phyloP scores from a whole-genome alignment of 2,888 invertebrate species.

The Mesorhabditis belari region DNA sequence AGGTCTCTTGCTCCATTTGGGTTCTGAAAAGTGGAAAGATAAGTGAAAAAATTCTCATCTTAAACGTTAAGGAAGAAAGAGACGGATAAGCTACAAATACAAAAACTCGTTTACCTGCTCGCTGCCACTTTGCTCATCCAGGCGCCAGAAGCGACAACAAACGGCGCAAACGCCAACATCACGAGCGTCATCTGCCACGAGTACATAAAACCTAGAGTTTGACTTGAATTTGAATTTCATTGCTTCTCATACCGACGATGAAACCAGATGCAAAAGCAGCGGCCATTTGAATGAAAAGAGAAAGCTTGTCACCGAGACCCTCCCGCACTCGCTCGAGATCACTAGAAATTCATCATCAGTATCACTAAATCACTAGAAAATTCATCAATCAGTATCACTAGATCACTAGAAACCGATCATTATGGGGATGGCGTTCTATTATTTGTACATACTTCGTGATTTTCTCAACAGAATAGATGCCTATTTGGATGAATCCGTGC shows the following conservation, averaged over 20 bases:
- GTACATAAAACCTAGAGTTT: not conserved
- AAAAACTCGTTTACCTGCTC: conserved; percentile 8
- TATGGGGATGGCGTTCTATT: too few relatives aligned
- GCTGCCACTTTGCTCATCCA: conserved; percentile 55
- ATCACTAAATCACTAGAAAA: not conserved
- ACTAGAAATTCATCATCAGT: conserved; percentile 40
- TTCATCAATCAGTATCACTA: too few relatives aligned
- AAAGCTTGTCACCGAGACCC: conserved; percentile 59
- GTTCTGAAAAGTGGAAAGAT: conserved; percentile 36
- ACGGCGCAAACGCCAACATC: conserved; percentile 59
- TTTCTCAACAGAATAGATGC: too few relatives aligned
- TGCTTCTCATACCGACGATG: conserved; percentile 55
- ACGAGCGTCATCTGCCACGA: conserved; percentile 61
- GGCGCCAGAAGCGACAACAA: conserved; percentile 55
- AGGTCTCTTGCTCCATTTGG: conserved; percentile 54
- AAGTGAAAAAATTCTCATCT: too few relatives aligned
- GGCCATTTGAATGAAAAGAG: conserved; percentile 53
- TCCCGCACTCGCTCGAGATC: conserved; percentile 59
- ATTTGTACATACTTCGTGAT: too few relatives aligned
- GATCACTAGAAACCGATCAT: too few relatives aligned
- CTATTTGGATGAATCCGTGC: too few relatives aligned
- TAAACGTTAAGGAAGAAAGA: too few relatives aligned
- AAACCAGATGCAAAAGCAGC: conserved; percentile 57
- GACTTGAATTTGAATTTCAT: not conserved
- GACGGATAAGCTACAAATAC: not conserved